Evolutionary conservation across 2,888 invertebrate genomes (phyloP).

Genomic region (Andrena chrysosceles): DNA sequence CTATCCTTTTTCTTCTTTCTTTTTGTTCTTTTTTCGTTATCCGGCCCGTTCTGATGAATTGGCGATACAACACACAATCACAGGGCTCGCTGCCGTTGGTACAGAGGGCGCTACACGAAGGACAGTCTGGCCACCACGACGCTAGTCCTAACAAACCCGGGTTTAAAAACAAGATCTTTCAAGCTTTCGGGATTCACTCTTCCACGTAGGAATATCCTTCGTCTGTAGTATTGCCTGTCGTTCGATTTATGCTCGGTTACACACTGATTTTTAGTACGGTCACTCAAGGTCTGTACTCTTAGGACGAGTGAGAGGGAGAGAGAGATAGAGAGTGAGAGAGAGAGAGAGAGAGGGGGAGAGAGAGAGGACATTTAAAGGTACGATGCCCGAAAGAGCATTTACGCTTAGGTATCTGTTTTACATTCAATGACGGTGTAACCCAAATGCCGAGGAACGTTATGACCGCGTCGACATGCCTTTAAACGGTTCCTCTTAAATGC

Average conservation of each 20-base stretch:
- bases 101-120: slow-evolving; percentile 89
- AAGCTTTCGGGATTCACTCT: slow-evolving; percentile 93
- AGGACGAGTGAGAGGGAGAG: slow-evolving; percentile 19
- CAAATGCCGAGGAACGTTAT: slow-evolving; percentile 37
- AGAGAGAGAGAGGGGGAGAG: background rate
- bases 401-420: slow-evolving; percentile 34
- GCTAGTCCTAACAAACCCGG: slow-evolving; percentile 89
- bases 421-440: slow-evolving; percentile 44
- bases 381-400: slow-evolving; percentile 23
- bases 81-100: slow-evolving; percentile 86
- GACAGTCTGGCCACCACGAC: slow-evolving; percentile 85
- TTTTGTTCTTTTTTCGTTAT: slow-evolving; percentile 85
- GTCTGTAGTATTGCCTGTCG: slow-evolving; percentile 62
- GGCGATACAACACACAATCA: slow-evolving; percentile 85
- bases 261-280: slow-evolving; percentile 36
- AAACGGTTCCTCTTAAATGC: slow-evolving; percentile 34
- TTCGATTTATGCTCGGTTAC: slow-evolving; percentile 52
- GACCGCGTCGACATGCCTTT: slow-evolving; percentile 9
- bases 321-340: background rate
- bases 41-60: slow-evolving; percentile 81
- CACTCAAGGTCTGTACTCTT: slow-evolving; percentile 38
- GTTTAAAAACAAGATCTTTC: slow-evolving; percentile 94
- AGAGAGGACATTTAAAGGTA: slow-evolving; percentile 21
- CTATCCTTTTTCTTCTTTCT: slow-evolving; percentile 82
- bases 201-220: slow-evolving; percentile 80